phyloP scores from a whole-genome alignment of 1,140 invertebrate species.

The Geopemphigus sp. region DNA sequence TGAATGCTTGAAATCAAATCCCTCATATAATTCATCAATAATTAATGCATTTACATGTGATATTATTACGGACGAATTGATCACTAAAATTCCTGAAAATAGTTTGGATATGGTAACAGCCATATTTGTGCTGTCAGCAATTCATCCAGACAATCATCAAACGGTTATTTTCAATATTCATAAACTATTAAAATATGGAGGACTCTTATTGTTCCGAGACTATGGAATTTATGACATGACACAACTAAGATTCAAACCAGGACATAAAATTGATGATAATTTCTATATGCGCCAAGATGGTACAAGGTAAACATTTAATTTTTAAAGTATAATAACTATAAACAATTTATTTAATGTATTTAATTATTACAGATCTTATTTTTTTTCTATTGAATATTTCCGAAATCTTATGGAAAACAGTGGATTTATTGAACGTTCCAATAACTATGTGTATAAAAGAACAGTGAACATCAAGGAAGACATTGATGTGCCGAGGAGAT shows the following conservation, averaged over 20 bases:
- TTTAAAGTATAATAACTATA: slow-evolving; percentile 43
- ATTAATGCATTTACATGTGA: slow-evolving; percentile 78
- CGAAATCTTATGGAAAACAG: slow-evolving; percentile 62
- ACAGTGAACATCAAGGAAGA: slow-evolving; percentile 90
- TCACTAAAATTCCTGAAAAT: slow-evolving; percentile 59
- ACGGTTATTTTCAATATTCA: slow-evolving; percentile 69
- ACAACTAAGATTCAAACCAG: slow-evolving; percentile 88
- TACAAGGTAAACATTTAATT: slow-evolving; percentile 67
- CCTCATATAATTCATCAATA: slow-evolving; percentile 62
- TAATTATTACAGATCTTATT: slow-evolving; percentile 69
- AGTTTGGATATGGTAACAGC: slow-evolving; percentile 68
- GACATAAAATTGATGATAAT: slow-evolving; percentile 90
- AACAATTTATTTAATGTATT: slow-evolving; percentile 39
- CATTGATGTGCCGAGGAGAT: slow-evolving; percentile 83
- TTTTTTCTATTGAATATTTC: slow-evolving; percentile 72
- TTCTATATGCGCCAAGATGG: slow-evolving; percentile 97
- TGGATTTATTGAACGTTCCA: slow-evolving; percentile 69
- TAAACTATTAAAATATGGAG: slow-evolving; percentile 73
- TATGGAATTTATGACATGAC: slow-evolving; percentile 99
- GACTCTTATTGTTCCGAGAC: slow-evolving; percentile 87
- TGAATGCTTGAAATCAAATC: slow-evolving; percentile 75
- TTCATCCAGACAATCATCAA: slow-evolving; percentile 76
- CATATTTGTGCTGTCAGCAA: slow-evolving; percentile 78
- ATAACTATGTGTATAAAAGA: slow-evolving; percentile 77
- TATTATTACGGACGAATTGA: slow-evolving; percentile 65